These are phyloP conservation scores for Syrphus vitripennis DNA, from an alignment of 2,888 invertebrate species.

Conservation along the genomic window DNA sequence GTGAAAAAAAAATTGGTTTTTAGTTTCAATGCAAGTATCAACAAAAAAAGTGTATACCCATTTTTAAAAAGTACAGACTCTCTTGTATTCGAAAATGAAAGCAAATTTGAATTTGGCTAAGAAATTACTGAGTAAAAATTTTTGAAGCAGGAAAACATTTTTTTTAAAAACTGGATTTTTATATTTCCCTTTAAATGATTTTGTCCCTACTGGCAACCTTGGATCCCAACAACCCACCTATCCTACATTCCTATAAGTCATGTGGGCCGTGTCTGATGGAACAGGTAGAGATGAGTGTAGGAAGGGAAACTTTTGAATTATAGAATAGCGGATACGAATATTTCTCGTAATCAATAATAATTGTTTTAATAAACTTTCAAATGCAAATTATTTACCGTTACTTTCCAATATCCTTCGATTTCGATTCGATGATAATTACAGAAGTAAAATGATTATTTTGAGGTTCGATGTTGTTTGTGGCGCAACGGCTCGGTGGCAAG, in stretches of 20 bases:
- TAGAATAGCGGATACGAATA: constrained; percentile 70
- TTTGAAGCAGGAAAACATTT: no score
- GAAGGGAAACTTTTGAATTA: constrained; percentile 58
- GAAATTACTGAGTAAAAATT: no score
- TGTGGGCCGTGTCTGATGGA: neutral
- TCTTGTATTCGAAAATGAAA: no score
- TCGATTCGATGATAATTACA: constrained; percentile 69
- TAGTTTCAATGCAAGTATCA: no score
- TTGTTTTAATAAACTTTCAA: constrained; percentile 71
- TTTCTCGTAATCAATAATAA: constrained; percentile 71
- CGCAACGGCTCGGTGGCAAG: neutral
- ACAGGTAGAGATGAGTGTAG: neutral
- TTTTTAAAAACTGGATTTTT: no score
- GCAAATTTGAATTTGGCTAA: no score
- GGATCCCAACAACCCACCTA: neutral
- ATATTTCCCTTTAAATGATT: no score
- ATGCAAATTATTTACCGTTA: constrained; percentile 71
- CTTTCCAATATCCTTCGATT: constrained; percentile 71
- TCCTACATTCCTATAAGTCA: neutral
- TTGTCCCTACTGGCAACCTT: neutral
- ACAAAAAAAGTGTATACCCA: no score
- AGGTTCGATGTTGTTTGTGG: constrained; percentile 62
- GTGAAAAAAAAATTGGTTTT: no score
- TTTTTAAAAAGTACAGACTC: no score
- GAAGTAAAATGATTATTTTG: constrained; percentile 69